phyloP scores from a whole-genome alignment of 2,797 vertebrate species.

The Dryobates pubescens region DNA sequence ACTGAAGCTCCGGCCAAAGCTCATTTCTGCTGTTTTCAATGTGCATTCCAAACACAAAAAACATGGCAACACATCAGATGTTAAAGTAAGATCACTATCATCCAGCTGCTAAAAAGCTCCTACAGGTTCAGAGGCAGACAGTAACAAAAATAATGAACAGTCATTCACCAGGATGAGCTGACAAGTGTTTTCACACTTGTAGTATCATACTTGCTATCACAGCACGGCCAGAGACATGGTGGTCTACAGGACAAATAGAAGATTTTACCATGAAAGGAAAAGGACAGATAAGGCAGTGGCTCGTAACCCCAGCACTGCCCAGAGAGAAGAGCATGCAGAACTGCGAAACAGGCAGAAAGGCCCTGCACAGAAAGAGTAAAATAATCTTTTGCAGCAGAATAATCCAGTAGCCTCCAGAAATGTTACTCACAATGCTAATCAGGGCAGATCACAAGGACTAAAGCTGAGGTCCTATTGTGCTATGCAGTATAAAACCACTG shows the following conservation, averaged over 20 bases:
- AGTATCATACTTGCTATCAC: not conserved
- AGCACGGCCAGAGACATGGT: not conserved
- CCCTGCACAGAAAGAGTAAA: not conserved
- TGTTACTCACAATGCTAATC: not conserved
- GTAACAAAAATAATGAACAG: not conserved
- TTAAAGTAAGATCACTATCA: constrained; percentile 51
- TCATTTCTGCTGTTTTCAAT: constrained; percentile 52
- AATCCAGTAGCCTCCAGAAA: constrained; percentile 15
- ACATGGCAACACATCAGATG: constrained; percentile 59
- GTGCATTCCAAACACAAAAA: constrained; percentile 60
- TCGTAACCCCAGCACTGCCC: not conserved
- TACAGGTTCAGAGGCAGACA: constrained; percentile 41
- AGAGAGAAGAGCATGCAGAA: not conserved
- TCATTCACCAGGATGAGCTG: not conserved
- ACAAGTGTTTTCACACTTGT: constrained; percentile 32
- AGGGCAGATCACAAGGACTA: not conserved
- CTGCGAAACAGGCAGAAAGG: not conserved
- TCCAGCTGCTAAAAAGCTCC: constrained; percentile 34
- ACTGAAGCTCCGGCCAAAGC: constrained; percentile 60
- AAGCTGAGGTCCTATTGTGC: constrained; percentile 4
- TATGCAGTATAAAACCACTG: not conserved
- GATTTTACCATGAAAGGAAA: not conserved
- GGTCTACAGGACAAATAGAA: not conserved
- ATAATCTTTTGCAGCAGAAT: constrained; percentile 19
- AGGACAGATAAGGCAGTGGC: not conserved